These are phyloP conservation scores for Drosophila antonietae DNA, from an alignment of 2,888 invertebrate genomes.

Conservation along the genomic window DNA sequence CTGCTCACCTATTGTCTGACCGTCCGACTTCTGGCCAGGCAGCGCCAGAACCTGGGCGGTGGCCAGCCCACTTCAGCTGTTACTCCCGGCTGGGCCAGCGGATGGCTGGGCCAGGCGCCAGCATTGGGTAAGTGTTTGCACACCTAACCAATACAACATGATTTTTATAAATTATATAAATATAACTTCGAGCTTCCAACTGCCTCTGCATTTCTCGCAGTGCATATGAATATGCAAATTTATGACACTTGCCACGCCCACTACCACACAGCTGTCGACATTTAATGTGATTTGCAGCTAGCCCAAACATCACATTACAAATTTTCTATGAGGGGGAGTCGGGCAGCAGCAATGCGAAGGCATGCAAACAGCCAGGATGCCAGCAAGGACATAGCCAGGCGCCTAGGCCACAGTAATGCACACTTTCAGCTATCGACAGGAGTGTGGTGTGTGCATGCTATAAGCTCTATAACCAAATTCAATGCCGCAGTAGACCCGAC, in stretches of 20 bases:
- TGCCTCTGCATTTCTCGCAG: not conserved
- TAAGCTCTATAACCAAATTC: constrained; percentile 52
- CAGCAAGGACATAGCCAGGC: constrained; percentile 26
- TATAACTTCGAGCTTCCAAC: not conserved
- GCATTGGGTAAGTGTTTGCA: constrained; percentile 85
- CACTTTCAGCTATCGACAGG: constrained; percentile 33
- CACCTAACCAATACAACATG: not conserved
- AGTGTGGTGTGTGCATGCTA: constrained; percentile 2
- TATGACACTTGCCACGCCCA: not conserved
- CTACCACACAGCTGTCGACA: constrained; percentile 22
- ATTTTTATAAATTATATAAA: not conserved
- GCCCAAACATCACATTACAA: constrained; percentile 40
- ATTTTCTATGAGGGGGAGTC: constrained; percentile 1
- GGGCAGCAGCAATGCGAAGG: not conserved
- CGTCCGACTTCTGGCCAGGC: constrained; percentile 92
- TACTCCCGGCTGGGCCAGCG: constrained; percentile 89
- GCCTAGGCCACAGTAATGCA: constrained; percentile 43
- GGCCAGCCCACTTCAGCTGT: constrained; percentile 70
- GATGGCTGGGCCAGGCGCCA: constrained; percentile 88
- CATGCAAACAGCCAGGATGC: constrained; percentile 1
- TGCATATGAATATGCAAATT: constrained; percentile 1
- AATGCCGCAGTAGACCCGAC: constrained; percentile 19
- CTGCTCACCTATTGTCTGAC: constrained; percentile 97
- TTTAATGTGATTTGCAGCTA: constrained; percentile 52
- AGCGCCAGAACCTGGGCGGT: constrained; percentile 89